Conservation (phyloP, 1,140 invertebrate genomes). For the Cotesia vestalis region DNA sequence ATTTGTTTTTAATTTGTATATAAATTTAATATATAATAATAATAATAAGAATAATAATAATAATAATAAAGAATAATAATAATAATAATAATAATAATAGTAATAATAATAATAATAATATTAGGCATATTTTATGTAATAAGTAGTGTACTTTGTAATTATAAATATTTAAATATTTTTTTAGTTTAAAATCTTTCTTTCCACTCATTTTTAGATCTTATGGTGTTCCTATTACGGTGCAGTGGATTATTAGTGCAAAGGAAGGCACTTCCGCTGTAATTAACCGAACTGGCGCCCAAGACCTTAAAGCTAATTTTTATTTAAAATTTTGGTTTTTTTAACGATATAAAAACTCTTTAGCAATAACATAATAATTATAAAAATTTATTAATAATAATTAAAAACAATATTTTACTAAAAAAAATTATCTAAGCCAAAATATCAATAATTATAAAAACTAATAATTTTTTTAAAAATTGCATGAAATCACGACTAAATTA, state of each 20-base stretch:
- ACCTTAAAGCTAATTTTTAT: constrained; percentile 24
- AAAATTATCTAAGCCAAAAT: neutral
- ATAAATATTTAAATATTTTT: neutral
- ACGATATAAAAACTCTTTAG: neutral
- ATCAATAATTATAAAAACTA: constrained; percentile 13
- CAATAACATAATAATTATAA: too few relatives aligned
- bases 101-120: constrained; percentile 6
- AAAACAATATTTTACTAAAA: too few relatives aligned
- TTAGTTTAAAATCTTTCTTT: constrained; percentile 1
- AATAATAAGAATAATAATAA: too few relatives aligned
- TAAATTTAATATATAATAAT: constrained; percentile 13
- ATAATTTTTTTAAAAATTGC: constrained; percentile 19
- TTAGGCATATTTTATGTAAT: constrained; percentile 37
- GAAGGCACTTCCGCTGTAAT: constrained; percentile 64
- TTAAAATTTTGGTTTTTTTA: constrained; percentile 6
- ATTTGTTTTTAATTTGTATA: constrained; percentile 25
- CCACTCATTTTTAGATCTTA: constrained; percentile 13
- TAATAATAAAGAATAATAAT: too few relatives aligned
- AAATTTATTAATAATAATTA: too few relatives aligned
- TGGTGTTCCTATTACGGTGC: constrained; percentile 17
- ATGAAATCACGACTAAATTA: neutral
- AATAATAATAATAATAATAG: constrained; percentile 15
- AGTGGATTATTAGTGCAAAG: constrained; percentile 56
- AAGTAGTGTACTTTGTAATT: constrained; percentile 34
- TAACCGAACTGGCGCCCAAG: constrained; percentile 44